These are phyloP conservation scores for Thereva unica DNA, from an alignment of 2,888 invertebrate genomes.

Conservation along the genomic window DNA sequence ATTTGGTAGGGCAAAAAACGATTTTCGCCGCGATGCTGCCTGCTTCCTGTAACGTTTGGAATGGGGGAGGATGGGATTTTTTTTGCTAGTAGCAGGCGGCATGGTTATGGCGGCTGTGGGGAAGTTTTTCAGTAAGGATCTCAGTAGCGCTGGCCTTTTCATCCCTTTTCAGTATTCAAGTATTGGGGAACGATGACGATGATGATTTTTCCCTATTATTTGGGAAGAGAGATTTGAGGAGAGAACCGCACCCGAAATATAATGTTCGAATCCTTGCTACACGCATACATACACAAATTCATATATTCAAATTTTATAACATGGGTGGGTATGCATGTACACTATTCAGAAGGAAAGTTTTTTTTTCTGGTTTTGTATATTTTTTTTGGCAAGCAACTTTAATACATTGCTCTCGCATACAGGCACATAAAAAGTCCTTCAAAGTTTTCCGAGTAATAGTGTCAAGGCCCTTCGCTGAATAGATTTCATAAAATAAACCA, in stretches of 20 bases:
- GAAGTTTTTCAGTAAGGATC: slow-evolving; percentile 3
- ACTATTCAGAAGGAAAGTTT: slow-evolving; percentile 20
- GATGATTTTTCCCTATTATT: slow-evolving; percentile 38
- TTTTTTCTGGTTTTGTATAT: slow-evolving; percentile 9
- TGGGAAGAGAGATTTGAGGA: slow-evolving; percentile 17
- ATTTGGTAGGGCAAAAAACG: slow-evolving; percentile 16
- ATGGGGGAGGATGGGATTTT: slow-evolving; percentile 22
- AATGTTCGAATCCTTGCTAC: slow-evolving; percentile 10
- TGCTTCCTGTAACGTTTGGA: neutral
- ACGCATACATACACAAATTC: slow-evolving; percentile 21
- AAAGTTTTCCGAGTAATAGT: slow-evolving; percentile 7
- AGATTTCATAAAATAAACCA: too few relatives aligned
- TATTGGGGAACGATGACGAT: slow-evolving; percentile 37
- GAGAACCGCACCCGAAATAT: slow-evolving; percentile 43
- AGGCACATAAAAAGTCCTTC: neutral
- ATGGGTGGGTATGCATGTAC: slow-evolving; percentile 7
- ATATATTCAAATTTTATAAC: slow-evolving; percentile 24
- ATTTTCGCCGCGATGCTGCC: slow-evolving; percentile 24
- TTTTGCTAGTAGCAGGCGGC: neutral
- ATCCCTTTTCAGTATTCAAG: slow-evolving; percentile 20
- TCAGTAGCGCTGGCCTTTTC: slow-evolving; percentile 21
- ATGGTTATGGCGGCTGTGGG: neutral
- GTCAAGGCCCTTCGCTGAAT: neutral
- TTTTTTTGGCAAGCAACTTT: slow-evolving; percentile 13
- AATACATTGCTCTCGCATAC: slow-evolving; percentile 14